Conservation (phyloP, 2,888 invertebrate genomes). For the Fragum fragum region DNA sequence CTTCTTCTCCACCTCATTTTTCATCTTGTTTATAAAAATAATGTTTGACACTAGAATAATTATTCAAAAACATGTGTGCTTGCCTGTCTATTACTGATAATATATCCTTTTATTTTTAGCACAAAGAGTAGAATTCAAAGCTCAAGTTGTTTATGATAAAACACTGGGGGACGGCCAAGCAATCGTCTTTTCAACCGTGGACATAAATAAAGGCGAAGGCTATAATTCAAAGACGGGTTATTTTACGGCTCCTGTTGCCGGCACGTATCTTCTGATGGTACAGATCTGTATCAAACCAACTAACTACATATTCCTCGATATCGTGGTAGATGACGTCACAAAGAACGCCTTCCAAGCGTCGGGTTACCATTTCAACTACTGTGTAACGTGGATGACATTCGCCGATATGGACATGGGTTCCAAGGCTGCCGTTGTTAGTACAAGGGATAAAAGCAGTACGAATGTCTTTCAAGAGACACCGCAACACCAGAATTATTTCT, state of each 20-base stretch:
- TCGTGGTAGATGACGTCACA: constrained; percentile 6
- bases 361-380: constrained; percentile 4
- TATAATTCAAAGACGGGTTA: constrained; percentile 25
- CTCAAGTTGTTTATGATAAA: not conserved
- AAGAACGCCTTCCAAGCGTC: not conserved
- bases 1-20: not conserved
- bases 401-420: constrained; percentile 6
- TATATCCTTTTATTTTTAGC: not conserved
- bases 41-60: not conserved
- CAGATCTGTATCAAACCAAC: constrained; percentile 8
- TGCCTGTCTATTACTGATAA: no score
- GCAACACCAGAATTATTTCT: not conserved
- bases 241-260: constrained; percentile 31
- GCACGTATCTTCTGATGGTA: not conserved
- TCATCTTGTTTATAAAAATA: not conserved
- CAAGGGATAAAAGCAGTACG: not conserved
- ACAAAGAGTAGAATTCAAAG: not conserved
- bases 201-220: constrained; percentile 22
- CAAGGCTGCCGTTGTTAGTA: not conserved
- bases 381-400: not conserved
- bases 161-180: not conserved
- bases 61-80: not conserved
- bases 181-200: not conserved
- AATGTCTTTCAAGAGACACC: not conserved
- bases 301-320: not conserved